Evolutionary conservation across 2,113 vertebrate species (phyloP), one percentile per base, ranked within the genome.

Genomic region (Pao palembangensis): DNA sequence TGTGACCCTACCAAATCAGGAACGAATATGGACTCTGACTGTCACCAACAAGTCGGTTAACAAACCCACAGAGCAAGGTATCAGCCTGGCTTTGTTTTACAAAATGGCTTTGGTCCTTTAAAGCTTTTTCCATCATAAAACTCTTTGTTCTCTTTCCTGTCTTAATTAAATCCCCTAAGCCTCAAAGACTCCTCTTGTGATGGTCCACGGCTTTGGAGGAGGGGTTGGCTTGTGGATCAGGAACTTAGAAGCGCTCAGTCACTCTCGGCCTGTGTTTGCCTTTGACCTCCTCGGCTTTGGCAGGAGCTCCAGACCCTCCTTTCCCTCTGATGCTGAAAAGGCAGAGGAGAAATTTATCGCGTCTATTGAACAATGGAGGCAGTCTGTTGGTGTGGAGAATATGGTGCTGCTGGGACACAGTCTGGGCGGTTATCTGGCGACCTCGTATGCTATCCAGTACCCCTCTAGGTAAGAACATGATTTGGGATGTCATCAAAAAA

Each of bases 141-240:
- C 15, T 6, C 17, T 53, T 23, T 11, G 15, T 17, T 6, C 16
- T 31, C 17, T 44, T 19, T 3, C 17, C 8, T 47, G 43, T 14
- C 23, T 7, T 51, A 8, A 18, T 44, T 61, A 25, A 16, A 8
- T 55, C n/a, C 28, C 16, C 21, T 8, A 8, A 88, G 88, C 51
- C 2, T 7, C 57, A 67, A 93, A 90, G 69, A 93, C 92, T 1
- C 94, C 94, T 0, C 79, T 96, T 65, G 94, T 96, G 75, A 93
- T 96, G 93, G 91, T 96, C 41, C 94, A 96, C 1, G 94, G 94
- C 21, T 96, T 96, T 34, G 94, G 93, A 51, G 94, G 94, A 3
- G 94, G 94, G 0, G 91, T 95, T 2, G 94, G 94, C 4, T 90
- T 96, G 49, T 96, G 94, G 94, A 88, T 95, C 79, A 89, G 92